Evolutionary conservation across 2,888 invertebrate genomes (phyloP), one percentile per base, ranked within the genome.

Genomic region (Bibio marci): DNA sequence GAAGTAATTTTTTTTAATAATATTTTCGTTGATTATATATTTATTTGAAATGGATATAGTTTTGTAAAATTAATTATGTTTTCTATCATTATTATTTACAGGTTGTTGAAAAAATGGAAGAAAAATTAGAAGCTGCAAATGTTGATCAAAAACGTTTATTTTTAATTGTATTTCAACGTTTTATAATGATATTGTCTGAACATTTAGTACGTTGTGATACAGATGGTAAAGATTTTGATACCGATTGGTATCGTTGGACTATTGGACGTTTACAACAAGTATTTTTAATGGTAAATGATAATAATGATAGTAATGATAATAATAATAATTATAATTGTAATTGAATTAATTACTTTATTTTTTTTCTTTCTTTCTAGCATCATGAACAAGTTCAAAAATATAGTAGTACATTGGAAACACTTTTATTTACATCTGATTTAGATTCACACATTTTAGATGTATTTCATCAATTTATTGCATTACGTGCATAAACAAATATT

Each of bases 351-450:
- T 22, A n/a, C 8, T 32, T 28, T 35, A 22, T 38, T 25, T 32
- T 30, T 15, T 32, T 47, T 43, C 50, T 49, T 50, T 51, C 48
- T 50, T 73, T 76, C 30, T 69, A 95, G 94, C 94, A 97, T 62
- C 87, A 92, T 58, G 91, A 92, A 55, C 91, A 95, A 71, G 92
- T 97, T 17, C 90, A 91, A 65, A 88, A 90, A 56, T 95, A 94
- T 69, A 88, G 90, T 61, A 82, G 83, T 48, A 94, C 94, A 0
- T 62, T 98, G 59, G 94, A 95, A 60, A 90, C 88, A 2, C 69
- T 97, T 34, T 73, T 98, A 32, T 98, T 98, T 64, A 94, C 95
- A 1, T 88, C 87, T 50, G 94, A 95, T 62, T 69, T 95, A 57
- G 97, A 97, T 58, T 79, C 87, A 3, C 92, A 94, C 59, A 92